A percentile compares a stretch with the other conserved stretches of the same genome.
Conservation (phyloP, 2,888 invertebrate species). For the Leistus spinibarbis region DNA sequence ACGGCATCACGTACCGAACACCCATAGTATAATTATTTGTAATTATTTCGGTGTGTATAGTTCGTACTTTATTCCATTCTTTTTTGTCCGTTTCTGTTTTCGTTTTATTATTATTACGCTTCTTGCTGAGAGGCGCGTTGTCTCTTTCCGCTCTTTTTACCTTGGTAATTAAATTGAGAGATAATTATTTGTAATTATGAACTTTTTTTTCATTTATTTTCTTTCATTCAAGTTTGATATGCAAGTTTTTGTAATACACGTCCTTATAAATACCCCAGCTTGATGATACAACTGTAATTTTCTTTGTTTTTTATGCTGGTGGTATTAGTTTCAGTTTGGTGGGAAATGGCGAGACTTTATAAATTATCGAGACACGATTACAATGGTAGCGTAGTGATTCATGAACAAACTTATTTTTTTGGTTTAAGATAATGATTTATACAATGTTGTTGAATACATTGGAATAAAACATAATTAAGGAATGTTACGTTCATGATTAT, state of each 20-base stretch:
- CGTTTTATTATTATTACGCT: conserved; percentile 27
- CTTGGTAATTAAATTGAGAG: conserved; percentile 30
- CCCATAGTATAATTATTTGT: conserved; percentile 36
- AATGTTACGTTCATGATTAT: too few species aligned
- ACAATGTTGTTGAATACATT: too few species aligned
- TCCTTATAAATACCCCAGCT: conserved; percentile 11
- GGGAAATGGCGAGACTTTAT: not conserved
- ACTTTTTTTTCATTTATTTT: conserved; percentile 21
- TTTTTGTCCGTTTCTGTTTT: too few species aligned
- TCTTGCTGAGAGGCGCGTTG: conserved; percentile 10
- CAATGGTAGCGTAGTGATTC: too few species aligned
- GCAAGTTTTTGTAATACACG: conserved; percentile 14
- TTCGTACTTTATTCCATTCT: conserved; percentile 8
- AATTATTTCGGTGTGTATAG: conserved; percentile 34
- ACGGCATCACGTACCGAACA: conserved; percentile 20
- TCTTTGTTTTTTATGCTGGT: conserved; percentile 14
- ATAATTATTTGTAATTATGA: conserved; percentile 38
- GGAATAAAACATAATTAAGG: too few species aligned
- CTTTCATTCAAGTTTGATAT: too few species aligned
- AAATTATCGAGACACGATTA: too few species aligned
- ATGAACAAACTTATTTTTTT: too few species aligned
- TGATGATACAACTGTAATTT: conserved; percentile 35
- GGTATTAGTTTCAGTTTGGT: not conserved
- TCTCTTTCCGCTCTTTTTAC: conserved; percentile 19
- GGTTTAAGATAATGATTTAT: too few species aligned